Conservation (phyloP, 1,140 invertebrate genomes). For the Drosophila gunungcola region DNA sequence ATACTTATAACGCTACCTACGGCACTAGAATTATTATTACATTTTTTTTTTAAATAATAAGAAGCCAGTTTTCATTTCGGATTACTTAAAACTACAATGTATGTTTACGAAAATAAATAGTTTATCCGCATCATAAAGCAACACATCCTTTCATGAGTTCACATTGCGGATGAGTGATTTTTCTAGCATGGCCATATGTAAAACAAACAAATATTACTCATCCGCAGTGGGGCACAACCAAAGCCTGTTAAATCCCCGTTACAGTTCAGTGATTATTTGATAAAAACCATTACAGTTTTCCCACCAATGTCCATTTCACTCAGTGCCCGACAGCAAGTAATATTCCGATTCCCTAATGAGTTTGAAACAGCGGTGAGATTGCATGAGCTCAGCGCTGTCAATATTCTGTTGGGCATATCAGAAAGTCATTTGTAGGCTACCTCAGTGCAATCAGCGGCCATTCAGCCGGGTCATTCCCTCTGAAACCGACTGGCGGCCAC, state of each 20-base stretch:
- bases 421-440: slow-evolving; percentile 25
- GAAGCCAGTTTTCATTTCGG: too few species aligned
- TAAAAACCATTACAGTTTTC: background rate
- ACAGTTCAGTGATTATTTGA: slow-evolving; percentile 1
- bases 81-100: too few species aligned
- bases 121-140: background rate
- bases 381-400: slow-evolving; percentile 25
- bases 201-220: slow-evolving; percentile 15
- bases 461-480: slow-evolving; percentile 58
- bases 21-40: too few species aligned
- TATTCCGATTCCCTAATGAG: slow-evolving; percentile 10
- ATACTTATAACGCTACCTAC: too few species aligned
- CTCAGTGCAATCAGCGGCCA: slow-evolving; percentile 55
- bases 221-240: slow-evolving; percentile 7
- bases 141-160: background rate
- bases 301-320: slow-evolving; percentile 7
- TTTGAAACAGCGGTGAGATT: slow-evolving; percentile 12
- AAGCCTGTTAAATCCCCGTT: background rate
- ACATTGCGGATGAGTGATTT: slow-evolving; percentile 26
- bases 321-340: slow-evolving; percentile 8
- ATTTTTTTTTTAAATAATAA: too few species aligned
- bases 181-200: background rate
- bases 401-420: slow-evolving; percentile 28
- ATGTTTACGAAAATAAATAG: background rate
- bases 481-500: slow-evolving; percentile 12